A percentile compares a stretch with the other conserved stretches of the same genome.
phyloP scores from a whole-genome alignment of 1,140 invertebrate species.

The Leguminivora glycinivorella region DNA sequence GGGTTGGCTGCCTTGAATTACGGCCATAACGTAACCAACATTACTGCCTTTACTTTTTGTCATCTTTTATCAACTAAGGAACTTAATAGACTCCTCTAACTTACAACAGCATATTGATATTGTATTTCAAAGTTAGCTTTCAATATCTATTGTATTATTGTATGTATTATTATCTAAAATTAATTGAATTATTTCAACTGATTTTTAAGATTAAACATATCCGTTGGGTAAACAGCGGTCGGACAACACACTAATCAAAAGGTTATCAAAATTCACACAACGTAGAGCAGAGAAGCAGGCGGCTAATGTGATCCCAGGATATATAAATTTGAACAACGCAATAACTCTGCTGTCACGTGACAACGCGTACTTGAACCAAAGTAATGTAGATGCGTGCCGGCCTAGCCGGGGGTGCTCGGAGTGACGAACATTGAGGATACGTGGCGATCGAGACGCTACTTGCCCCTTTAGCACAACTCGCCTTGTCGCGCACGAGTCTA shows the following conservation, averaged over 20 bases:
- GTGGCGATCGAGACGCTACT: no score
- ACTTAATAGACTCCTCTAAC: no score
- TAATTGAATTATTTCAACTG: neutral
- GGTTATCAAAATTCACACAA: conserved; percentile 23
- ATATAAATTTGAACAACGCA: conserved; percentile 27
- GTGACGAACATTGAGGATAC: no score
- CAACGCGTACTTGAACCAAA: conserved; percentile 13
- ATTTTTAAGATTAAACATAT: neutral
- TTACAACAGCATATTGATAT: no score
- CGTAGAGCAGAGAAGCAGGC: conserved; percentile 17
- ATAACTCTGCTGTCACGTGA: conserved; percentile 18
- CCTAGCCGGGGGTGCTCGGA: no score
- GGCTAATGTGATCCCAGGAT: conserved; percentile 23
- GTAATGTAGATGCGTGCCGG: neutral
- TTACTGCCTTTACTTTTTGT: no score
- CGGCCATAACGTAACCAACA: neutral
- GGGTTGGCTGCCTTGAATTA: neutral
- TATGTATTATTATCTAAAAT: neutral
- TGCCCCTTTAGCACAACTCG: no score
- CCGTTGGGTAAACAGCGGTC: neutral
- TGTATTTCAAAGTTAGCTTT: no score
- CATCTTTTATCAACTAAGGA: no score
- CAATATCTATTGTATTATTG: neutral
- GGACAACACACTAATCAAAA: conserved; percentile 17
- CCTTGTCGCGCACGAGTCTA: no score